Percentiles rank a stretch among this genome's conserved stretches.
Evolutionary conservation across 2,797 vertebrate species (phyloP).

Genomic region (Lacerta viridis): DNA sequence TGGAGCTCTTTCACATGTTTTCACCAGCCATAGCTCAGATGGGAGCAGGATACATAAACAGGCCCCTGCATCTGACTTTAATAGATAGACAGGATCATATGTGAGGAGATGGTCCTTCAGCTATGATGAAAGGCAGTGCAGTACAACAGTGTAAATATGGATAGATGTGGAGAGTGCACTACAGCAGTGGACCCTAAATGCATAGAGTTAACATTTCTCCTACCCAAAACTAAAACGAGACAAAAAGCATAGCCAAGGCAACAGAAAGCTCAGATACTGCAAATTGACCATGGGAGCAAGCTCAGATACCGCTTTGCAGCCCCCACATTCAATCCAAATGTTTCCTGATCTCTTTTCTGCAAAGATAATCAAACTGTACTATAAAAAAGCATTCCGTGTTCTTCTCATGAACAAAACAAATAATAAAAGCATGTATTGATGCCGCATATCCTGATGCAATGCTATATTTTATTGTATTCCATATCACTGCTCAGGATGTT

Average conservation of each 20-base stretch:
- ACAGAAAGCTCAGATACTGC: background rate
- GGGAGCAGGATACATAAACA: background rate
- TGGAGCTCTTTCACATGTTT: background rate
- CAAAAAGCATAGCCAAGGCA: background rate
- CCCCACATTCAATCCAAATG: background rate
- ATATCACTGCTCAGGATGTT: constrained; percentile 71
- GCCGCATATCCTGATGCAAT: constrained; percentile 70
- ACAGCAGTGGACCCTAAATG: background rate
- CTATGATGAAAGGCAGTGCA: background rate
- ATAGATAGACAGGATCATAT: background rate
- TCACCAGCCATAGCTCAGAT: too few relatives aligned
- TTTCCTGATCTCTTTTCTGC: background rate
- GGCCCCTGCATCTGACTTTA: background rate
- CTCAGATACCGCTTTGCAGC: background rate
- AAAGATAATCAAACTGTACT: constrained; percentile 27
- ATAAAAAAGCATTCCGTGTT: constrained; percentile 23
- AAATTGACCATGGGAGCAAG: background rate
- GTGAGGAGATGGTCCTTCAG: background rate
- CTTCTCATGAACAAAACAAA: constrained; percentile 47
- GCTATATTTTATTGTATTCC: constrained; percentile 71
- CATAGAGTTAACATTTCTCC: background rate
- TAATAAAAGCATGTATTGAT: constrained; percentile 69
- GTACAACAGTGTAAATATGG: background rate
- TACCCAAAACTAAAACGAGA: background rate
- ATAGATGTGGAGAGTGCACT: background rate